phyloP scores from a whole-genome alignment of 2,113 vertebrate species.

The Echinops telfairi region DNA sequence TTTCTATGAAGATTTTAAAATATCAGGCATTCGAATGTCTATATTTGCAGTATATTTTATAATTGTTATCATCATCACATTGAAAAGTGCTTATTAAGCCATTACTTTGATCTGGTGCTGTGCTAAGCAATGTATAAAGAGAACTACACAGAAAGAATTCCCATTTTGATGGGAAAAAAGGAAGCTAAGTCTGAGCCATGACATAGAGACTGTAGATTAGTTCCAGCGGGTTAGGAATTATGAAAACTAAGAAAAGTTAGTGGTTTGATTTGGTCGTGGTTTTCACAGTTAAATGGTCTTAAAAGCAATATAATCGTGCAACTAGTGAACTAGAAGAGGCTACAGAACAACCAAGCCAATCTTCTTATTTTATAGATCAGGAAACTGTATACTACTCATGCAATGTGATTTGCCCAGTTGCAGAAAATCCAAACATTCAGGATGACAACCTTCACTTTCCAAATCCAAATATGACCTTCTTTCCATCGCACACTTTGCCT shows the following conservation, averaged over 20 bases:
- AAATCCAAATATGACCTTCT: background rate
- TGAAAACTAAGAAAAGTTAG: background rate
- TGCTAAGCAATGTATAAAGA: constrained; percentile 60
- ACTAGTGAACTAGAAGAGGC: background rate
- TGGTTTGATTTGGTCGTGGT: background rate
- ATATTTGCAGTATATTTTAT: background rate
- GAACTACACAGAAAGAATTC: constrained; percentile 63
- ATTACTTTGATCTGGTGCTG: background rate
- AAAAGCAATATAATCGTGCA: constrained; percentile 23
- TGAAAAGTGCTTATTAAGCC: constrained; percentile 71
- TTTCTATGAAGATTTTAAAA: constrained; percentile 37
- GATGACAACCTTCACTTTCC: background rate
- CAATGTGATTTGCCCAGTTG: too few species aligned
- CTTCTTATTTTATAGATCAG: background rate
- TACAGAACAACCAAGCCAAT: background rate
- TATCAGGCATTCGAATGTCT: constrained; percentile 11
- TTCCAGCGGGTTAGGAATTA: background rate
- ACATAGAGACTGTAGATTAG: background rate
- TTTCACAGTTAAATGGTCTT: constrained; percentile 42
- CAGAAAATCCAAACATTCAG: background rate
- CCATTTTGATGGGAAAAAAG: constrained; percentile 44
- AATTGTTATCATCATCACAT: constrained; percentile 45
- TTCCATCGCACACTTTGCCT: background rate
- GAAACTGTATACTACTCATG: background rate
- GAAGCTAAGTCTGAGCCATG: constrained; percentile 40